Base-by-base conservation (phyloP, 2,888 invertebrate genomes). In the Meloe dianella region DNA sequence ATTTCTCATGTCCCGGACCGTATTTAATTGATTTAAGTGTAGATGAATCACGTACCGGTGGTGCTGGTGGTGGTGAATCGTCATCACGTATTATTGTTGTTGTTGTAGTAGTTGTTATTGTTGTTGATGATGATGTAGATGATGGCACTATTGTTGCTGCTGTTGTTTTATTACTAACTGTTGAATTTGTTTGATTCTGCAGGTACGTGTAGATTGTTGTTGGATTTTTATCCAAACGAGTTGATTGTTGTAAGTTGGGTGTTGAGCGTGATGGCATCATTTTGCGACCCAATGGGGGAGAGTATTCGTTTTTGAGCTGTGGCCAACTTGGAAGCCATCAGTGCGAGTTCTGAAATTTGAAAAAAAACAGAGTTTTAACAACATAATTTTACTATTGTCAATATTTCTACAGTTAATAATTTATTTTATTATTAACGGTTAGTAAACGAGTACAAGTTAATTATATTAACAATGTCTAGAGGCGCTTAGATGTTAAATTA, bases 1-100 rank as follows among this genome's bases (percentile, higher is more conserved):
- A 91, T 80, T 91, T 91, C 81, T 91, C 91, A 85, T 91, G 91
- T 68, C 89, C 90, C 67, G 90, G 89, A 57, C 90, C 89, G 83
- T 89, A 89, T 75, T 88, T 88, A 76, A 89, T 87, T 73, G 87
- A 87, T 80, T 89, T 89, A 80, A 91, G 87, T 78, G 89, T 89
- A 69, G 90, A 89, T 30, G 89, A 87, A 82, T 91, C 90, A 74
- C 91, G 85, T 59, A 89, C 89, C 56, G 91, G 90, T 35, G 90
- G 87, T 69, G 86, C 85, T 54, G 87, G 87, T 29, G 87, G 87
- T 72, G 87, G 86, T 60, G 87, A 86, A 58, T 85, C 84, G 71
- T 84, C 85, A 82, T 86, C 84, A 77, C 86, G 81, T 51, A 51
- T 10, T 51, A 22, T 6, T 24, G 51, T 51, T 47, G 47, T 6